Conservation (phyloP, 1,140 invertebrate species). For the Metaphire vulgaris region DNA sequence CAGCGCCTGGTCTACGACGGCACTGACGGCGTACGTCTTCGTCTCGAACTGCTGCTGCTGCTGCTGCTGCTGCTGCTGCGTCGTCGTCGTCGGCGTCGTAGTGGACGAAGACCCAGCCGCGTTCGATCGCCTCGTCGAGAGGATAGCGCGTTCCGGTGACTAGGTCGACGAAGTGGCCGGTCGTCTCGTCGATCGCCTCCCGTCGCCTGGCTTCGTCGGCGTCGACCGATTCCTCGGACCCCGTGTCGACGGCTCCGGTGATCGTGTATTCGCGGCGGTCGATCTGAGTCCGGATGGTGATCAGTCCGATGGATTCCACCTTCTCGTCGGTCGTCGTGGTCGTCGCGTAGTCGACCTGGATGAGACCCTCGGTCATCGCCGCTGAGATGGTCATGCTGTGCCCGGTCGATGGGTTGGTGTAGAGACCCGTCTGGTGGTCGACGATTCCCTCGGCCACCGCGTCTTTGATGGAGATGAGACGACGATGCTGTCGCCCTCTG, state of each 20-base stretch:
- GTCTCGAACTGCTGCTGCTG: conserved; percentile 13
- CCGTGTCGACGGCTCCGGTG: conserved; percentile 6
- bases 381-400: conserved; percentile 4
- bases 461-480: conserved; percentile 21
- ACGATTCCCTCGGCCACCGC: conserved; percentile 27
- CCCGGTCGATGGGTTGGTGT: conserved; percentile 22
- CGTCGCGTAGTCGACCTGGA: conserved; percentile 23
- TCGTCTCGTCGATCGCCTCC: conserved; percentile 21
- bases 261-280: conserved; percentile 12
- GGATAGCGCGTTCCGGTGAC: conserved; percentile 4
- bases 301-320: conserved; percentile 22
- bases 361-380: neutral
- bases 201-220: conserved; percentile 20
- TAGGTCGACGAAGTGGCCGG: conserved; percentile 24
- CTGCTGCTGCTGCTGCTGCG: too few relatives aligned
- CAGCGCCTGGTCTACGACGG: conserved; percentile 23
- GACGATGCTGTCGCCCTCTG: too few relatives aligned
- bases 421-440: conserved; percentile 18
- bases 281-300: conserved; percentile 23
- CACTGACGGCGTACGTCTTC: conserved; percentile 27
- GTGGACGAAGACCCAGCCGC: neutral
- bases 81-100: too few relatives aligned
- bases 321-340: conserved; percentile 21
- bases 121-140: conserved; percentile 14
- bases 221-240: conserved; percentile 14